Conservation (phyloP, 2,888 invertebrate species). For the Drosophila stalkeri region DNA sequence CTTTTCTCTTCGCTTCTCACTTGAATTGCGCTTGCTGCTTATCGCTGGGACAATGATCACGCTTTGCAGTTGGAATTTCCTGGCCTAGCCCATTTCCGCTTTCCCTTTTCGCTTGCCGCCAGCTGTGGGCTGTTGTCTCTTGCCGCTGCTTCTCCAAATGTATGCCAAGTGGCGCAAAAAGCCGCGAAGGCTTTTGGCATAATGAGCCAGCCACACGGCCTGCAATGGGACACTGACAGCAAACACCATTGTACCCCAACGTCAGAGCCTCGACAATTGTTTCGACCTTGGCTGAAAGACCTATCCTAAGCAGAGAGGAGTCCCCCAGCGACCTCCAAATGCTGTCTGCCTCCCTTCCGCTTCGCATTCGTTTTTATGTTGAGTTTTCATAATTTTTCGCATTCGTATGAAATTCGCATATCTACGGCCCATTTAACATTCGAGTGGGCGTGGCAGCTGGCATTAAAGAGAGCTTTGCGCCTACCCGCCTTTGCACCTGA, state of each 20-base stretch:
- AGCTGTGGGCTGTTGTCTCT: neutral
- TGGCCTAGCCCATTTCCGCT: neutral
- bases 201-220: constrained; percentile 66
- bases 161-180: constrained; percentile 72
- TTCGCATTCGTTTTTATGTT: constrained; percentile 58
- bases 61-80: neutral
- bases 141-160: constrained; percentile 45
- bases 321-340: neutral
- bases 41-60: neutral
- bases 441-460: constrained; percentile 29
- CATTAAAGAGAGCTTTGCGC: constrained; percentile 63
- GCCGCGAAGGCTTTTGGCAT: constrained; percentile 66
- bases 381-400: constrained; percentile 66
- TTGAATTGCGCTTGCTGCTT: neutral
- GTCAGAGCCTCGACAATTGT: constrained; percentile 58
- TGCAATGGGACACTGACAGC: constrained; percentile 10
- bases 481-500: constrained; percentile 22
- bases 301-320: neutral
- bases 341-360: neutral
- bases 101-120: neutral
- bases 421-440: constrained; percentile 36
- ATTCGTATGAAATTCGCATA: constrained; percentile 63
- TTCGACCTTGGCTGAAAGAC: constrained; percentile 64
- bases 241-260: neutral
- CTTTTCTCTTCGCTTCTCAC: neutral